Evolutionary conservation across 2,113 vertebrate species (phyloP).

Genomic region (Pangasianodon gigas): DNA sequence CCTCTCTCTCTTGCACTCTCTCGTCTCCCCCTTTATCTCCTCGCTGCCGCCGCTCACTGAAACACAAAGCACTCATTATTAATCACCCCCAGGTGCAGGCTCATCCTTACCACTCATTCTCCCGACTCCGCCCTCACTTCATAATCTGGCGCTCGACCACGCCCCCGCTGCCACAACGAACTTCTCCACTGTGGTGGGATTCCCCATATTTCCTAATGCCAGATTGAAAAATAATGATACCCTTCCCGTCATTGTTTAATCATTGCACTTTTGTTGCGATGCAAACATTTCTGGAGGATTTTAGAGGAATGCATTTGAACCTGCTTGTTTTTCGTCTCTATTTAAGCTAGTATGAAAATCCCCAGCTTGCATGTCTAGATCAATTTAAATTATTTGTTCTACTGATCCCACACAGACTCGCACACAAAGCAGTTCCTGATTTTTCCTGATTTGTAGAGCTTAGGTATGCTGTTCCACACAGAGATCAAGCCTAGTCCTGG

Average conservation of each 20-base stretch:
- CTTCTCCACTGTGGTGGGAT: not conserved
- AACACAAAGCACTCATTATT: not conserved
- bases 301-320: not conserved
- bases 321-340: not conserved
- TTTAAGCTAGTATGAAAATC: constrained; percentile 19
- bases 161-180: not conserved
- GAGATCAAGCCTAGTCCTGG: not conserved
- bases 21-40: not conserved
- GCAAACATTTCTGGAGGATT: not conserved
- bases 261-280: not conserved
- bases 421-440: not conserved
- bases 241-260: not conserved
- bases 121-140: not conserved
- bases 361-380: constrained; percentile 22
- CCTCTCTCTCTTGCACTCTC: not conserved
- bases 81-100: not conserved
- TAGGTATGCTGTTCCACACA: constrained; percentile 17
- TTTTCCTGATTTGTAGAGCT: constrained; percentile 18
- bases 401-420: constrained; percentile 16
- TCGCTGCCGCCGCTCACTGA: not conserved
- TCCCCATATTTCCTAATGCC: not conserved
- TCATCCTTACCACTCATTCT: not conserved
- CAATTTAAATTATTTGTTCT: constrained; percentile 26
- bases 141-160: not conserved
- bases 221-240: not conserved